Evolutionary conservation across 2,113 vertebrate species (phyloP), one percentile per base, ranked within the genome.

Genomic region (Clarias magur): DNA sequence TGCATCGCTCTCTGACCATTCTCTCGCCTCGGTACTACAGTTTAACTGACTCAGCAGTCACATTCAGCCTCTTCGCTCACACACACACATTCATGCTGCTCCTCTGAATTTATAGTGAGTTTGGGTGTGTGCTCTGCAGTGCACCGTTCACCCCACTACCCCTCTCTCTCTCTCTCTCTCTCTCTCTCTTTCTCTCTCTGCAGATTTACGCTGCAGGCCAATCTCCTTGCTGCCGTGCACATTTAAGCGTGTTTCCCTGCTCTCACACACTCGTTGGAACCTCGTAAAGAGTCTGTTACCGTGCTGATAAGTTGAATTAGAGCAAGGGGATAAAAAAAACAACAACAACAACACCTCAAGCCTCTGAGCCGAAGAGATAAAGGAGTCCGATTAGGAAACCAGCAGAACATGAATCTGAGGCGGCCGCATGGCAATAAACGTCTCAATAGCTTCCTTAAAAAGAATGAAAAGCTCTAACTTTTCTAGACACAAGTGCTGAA

Each of bases 1-100:
- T 91, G 88, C 91, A 85, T 87, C 89, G 82, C 70, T 60, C 81
- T 83, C 89, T 88, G 89, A 89, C 92, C 83, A 86, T 92, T 91
- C 89, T 89, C 85, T 89, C 85, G 38, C 76, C 53, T 30, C 27
- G 38, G 48, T 80, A 56, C 63, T 82, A 82, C 30, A 59, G 60
- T 87, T 83, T 83, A 67, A 78, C 86, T 87, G 86, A 86, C 83
- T 84, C 85, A 86, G 91, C 63, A 13, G 75, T 88, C 53, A 89
- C 88, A 87, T 62, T 34, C 90, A 57, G 56, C 56, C 78, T 89
- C 91, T 88, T 88, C 86, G 90, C 87, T 11, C 76, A 48, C 88
- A 75, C n/a, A 72, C 65, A 27, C 87, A 48, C 79, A 19, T 57
- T 73, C 84, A 73, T 67, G 34, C 73, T 73, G 60, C 82, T 70